A percentile compares a stretch with the other conserved stretches of the same genome.
Conservation (phyloP, 2,113 vertebrate genomes). For the Cavia aperea region DNA sequence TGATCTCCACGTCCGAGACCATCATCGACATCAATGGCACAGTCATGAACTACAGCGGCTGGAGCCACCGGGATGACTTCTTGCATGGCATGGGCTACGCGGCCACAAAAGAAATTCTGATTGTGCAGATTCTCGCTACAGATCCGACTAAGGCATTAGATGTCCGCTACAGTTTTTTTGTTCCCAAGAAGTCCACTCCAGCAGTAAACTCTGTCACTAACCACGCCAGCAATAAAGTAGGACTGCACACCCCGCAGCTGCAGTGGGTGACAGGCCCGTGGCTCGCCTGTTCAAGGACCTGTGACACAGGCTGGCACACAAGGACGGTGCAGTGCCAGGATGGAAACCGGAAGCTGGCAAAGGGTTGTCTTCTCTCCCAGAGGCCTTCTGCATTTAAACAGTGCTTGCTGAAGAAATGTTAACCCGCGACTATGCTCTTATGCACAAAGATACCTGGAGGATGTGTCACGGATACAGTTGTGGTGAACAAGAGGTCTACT, state of each 20-base stretch:
- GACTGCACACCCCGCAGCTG: conserved; percentile 70
- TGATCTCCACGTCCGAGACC: conserved; percentile 97
- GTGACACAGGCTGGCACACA: conserved; percentile 97
- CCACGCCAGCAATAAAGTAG: conserved; percentile 66
- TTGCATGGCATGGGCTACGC: conserved; percentile 93
- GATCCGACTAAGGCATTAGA: conserved; percentile 89
- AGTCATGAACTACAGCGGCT: conserved; percentile 97
- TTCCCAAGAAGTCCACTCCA: conserved; percentile 79
- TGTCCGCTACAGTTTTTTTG: conserved; percentile 94
- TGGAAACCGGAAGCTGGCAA: conserved; percentile 84
- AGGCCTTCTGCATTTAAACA: conserved; percentile 95
- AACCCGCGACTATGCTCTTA: conserved; percentile 69
- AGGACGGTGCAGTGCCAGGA: conserved; percentile 97
- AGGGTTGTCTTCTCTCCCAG: conserved; percentile 83
- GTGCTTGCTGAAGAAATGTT: conserved; percentile 93
- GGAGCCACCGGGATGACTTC: conserved; percentile 93
- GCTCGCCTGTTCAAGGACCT: conserved; percentile 95
- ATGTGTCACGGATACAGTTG: conserved; percentile 31
- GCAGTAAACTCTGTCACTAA: conserved; percentile 67
- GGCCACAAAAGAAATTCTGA: conserved; percentile 84
- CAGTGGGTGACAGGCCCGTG: conserved; percentile 91
- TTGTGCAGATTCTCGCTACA: conserved; percentile 92
- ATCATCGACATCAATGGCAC: conserved; percentile 92
- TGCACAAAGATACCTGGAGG: conserved; percentile 47
- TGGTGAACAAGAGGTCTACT: conserved; percentile 62